phyloP scores from a whole-genome alignment of 1,140 invertebrate genomes.

The Drosophila ogumai region DNA sequence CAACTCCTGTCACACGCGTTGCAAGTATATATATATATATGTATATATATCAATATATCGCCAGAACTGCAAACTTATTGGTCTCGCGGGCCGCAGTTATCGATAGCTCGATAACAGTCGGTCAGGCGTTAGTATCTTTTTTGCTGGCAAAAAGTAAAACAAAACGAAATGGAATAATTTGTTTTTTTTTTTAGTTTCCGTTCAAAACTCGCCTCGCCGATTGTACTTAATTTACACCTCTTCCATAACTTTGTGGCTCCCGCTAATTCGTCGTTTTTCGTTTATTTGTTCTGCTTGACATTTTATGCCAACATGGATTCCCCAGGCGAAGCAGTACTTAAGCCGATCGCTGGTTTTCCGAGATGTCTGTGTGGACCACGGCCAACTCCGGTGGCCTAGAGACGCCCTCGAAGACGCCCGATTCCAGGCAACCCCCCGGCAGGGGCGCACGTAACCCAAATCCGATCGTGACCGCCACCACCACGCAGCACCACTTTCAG shows the following conservation, averaged over 20 bases:
- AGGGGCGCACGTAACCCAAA: constrained; percentile 16
- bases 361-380: constrained; percentile 86
- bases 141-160: constrained; percentile 25
- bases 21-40: too few relatives aligned
- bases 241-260: constrained; percentile 20
- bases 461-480: constrained; percentile 23
- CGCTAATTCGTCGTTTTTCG: constrained; percentile 19
- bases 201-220: constrained; percentile 18
- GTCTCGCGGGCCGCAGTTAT: background rate
- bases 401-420: constrained; percentile 44
- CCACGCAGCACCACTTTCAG: constrained; percentile 62
- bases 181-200: constrained; percentile 50
- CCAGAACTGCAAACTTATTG: too few relatives aligned
- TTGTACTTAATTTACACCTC: constrained; percentile 64
- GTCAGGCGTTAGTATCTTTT: constrained; percentile 13
- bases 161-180: constrained; percentile 36
- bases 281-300: constrained; percentile 18
- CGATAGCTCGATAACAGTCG: constrained; percentile 18
- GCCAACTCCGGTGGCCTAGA: constrained; percentile 83
- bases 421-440: background rate
- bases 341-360: constrained; percentile 20
- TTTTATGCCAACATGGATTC: constrained; percentile 58
- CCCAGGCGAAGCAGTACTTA: constrained; percentile 36
- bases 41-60: too few relatives aligned
- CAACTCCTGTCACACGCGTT: background rate